phyloP scores from a whole-genome alignment of 2,797 vertebrate genomes.

The Ctenochaetus hawaiiensis region DNA sequence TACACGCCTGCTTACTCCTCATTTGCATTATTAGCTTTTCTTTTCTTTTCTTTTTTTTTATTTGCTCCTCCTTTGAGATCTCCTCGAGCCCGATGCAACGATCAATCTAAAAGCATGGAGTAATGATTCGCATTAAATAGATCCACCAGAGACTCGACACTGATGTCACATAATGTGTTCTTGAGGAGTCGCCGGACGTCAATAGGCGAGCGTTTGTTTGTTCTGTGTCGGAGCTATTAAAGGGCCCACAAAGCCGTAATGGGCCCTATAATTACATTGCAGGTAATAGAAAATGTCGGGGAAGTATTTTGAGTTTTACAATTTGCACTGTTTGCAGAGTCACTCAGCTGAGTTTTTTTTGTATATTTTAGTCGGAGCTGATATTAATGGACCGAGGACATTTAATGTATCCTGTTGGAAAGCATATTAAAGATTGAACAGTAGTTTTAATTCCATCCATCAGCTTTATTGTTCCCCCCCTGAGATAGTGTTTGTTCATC shows the following conservation, averaged over 20 bases:
- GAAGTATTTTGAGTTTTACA: slow-evolving; percentile 20
- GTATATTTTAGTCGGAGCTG: slow-evolving; percentile 7
- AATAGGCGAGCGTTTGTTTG: slow-evolving; percentile 17
- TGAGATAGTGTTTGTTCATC: slow-evolving; percentile 12
- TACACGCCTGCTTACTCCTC: neutral
- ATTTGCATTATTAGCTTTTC: slow-evolving; percentile 49
- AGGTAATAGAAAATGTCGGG: neutral
- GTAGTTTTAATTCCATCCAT: slow-evolving; percentile 21
- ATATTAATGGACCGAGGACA: slow-evolving; percentile 23
- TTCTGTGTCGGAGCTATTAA: slow-evolving; percentile 21
- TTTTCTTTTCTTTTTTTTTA: neutral
- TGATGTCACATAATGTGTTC: slow-evolving; percentile 20
- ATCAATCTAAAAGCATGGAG: slow-evolving; percentile 13
- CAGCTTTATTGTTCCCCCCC: slow-evolving; percentile 32
- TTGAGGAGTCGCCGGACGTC: neutral
- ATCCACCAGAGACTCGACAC: slow-evolving; percentile 17
- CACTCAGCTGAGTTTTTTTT: neutral
- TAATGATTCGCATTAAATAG: slow-evolving; percentile 45
- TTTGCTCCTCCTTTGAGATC: neutral
- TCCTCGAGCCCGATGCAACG: slow-evolving; percentile 11
- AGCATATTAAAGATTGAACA: slow-evolving; percentile 44
- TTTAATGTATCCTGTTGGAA: slow-evolving; percentile 20
- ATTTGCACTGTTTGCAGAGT: slow-evolving; percentile 15
- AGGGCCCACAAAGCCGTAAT: slow-evolving; percentile 20
- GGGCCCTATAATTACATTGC: slow-evolving; percentile 16